Base-by-base conservation (phyloP, 1,140 invertebrate species). In the Papilio xuthus region DNA sequence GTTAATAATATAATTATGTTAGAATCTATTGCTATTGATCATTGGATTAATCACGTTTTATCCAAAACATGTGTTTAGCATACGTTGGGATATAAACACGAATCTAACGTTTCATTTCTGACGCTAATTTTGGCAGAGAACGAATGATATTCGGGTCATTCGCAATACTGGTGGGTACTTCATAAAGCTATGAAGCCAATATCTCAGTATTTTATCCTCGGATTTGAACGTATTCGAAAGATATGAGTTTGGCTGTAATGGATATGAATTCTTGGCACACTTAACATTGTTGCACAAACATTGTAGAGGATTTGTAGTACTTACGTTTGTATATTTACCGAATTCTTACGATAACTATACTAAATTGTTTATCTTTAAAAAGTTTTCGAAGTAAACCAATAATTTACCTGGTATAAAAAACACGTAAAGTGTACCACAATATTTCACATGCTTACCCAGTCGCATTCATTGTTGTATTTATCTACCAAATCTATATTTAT, bases 81-180 rank as follows among this genome's bases (percentile, higher is more conserved):
- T 42, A 76, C 56, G 73, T 50, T 20, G 72, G 26, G 42, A 47
- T n/a, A 85, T 85, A 84, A 85, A 85, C 79, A 81, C 77, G 79
- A 80, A 81, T 26, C 74, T 75, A 28, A 79, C 77, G 78, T 74
- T 85, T 82, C 82, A 82, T 82, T 86, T 80, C 77, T 80, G 83
- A 82, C 84, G 82, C 85, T 88, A 89, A 89, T 88, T 85, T 87
- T 91, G 85, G 84, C 87, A 83, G 75, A 79, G 70, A 79, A 60
- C 81, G 84, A 86, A 79, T 83, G 79, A 85, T 86, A 91, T 88
- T 88, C 84, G 83, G 88, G 89, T 90, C 88, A 85, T 82, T 86
- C 78, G 84, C 78, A 79, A 84, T 78, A 80, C 78, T 80, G 79
- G 82, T 85, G 82, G 80, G 80, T 70, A 80, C 82, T 76, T 76